A percentile compares a stretch with the other conserved stretches of the same genome.
These are phyloP conservation scores for Spilogale gracilis DNA, from an alignment of 2,113 vertebrate genomes.

Conservation along the genomic window DNA sequence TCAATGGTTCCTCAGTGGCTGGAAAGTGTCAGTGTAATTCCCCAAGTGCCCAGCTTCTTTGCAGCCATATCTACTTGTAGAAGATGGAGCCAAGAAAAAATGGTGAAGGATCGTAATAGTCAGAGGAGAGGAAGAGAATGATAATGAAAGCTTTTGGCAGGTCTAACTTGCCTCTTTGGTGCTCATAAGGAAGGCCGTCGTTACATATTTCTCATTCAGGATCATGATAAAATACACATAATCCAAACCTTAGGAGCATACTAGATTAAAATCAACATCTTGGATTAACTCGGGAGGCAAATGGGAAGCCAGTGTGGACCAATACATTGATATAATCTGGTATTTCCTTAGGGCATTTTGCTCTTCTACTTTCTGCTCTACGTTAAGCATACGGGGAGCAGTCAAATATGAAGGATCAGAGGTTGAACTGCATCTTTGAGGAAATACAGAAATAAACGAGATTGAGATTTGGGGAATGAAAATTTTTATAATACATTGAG, in stretches of 20 bases:
- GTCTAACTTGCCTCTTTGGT: neutral
- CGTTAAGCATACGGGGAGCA: neutral
- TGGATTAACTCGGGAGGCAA: slow-evolving; percentile 27
- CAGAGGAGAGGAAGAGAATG: slow-evolving; percentile 5
- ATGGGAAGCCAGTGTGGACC: neutral
- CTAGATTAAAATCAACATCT: neutral
- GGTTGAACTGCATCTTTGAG: slow-evolving; percentile 44
- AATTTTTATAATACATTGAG: slow-evolving; percentile 41
- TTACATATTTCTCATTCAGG: slow-evolving; percentile 6
- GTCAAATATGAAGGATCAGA: neutral
- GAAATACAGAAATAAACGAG: slow-evolving; percentile 57
- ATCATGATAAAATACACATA: slow-evolving; percentile 36
- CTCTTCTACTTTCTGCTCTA: slow-evolving; percentile 48
- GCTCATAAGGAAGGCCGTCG: neutral
- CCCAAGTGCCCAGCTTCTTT: slow-evolving; percentile 44
- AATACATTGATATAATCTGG: neutral
- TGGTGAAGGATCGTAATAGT: neutral
- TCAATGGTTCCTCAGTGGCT: slow-evolving; percentile 22
- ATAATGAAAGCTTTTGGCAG: slow-evolving; percentile 21
- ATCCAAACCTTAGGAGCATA: neutral
- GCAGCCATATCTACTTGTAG: neutral
- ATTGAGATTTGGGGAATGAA: slow-evolving; percentile 33
- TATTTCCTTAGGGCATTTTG: slow-evolving; percentile 44
- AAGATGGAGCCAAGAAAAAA: slow-evolving; percentile 17
- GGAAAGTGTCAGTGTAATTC: neutral